Evolutionary conservation across 2,888 invertebrate genomes (phyloP), one percentile per base, ranked within the genome.

Genomic region (Dusona sp.): DNA sequence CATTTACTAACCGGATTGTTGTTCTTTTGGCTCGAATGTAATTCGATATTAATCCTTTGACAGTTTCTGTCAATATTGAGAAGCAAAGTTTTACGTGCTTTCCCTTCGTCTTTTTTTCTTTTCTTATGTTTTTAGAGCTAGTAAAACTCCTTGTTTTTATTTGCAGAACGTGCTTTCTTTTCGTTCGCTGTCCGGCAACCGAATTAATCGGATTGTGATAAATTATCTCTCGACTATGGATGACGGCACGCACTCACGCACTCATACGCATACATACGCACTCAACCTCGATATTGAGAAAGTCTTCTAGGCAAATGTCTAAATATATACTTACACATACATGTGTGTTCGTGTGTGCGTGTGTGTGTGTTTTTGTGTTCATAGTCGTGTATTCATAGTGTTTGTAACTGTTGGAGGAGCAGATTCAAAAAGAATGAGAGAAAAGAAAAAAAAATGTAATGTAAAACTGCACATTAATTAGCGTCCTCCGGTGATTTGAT

Each of bases 401-500:
- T 48, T 48, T 54, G 16, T 79, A 67, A 42, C 36, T 57, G 57
- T 54, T n/a, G 78, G 72, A 42, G 72, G 54, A 79, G 65, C 64
- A n/a, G 42, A 22, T 68, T 38, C 13, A 22, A 70, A 78, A 70
- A 64, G 22, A 54, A 64, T 64, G 42, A 45, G 22, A 68, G n/a
- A 70, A 68, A 70, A 48, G 51, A 65, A 61, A 48, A 61, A 65
- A 61, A 79, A 73, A 67, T n/a, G 29, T 73, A 68, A 74, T 22
- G 22, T 57, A 65, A 19, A 48, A 22, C 11, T 45, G 81, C 84
- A 38, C 70, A 68, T 88, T 89, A 89, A 82, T 88, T 85, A 61
- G 86, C 84, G 75, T 89, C 86, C 61, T 88, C 86, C 51, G 90
- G 90, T 51, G 90, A 89, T 64, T 91, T 91, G 79, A 92, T 92